Conservation (phyloP, 2,113 vertebrate genomes). For the Sebastes schlegelii region DNA sequence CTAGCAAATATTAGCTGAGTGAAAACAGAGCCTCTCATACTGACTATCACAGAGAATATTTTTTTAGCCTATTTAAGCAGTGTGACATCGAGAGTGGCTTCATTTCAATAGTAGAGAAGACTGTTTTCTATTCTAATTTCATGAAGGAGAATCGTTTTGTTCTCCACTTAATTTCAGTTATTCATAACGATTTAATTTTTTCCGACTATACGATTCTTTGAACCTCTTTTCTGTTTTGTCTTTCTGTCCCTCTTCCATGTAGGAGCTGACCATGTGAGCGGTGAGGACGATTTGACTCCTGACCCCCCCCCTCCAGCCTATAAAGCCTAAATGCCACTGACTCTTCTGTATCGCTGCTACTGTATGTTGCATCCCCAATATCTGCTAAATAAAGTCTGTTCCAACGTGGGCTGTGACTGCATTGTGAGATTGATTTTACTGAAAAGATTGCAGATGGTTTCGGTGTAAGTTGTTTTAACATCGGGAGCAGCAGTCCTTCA, state of each 20-base stretch:
- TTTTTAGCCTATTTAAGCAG: not conserved
- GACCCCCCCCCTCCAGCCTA: constrained; percentile 67
- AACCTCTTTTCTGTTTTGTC: not conserved
- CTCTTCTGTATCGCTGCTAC: constrained; percentile 84
- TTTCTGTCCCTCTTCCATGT: constrained; percentile 6
- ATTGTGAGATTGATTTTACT: constrained; percentile 6
- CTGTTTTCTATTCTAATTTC: not conserved
- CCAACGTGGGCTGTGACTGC: constrained; percentile 59
- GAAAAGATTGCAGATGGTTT: not conserved
- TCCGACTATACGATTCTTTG: not conserved
- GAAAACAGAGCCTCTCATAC: not conserved
- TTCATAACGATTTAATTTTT: not conserved
- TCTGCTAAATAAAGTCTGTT: constrained; percentile 86
- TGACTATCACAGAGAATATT: not conserved
- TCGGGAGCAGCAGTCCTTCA: not conserved
- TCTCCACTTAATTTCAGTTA: not conserved
- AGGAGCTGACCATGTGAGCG: constrained; percentile 88
- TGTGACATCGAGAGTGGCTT: not conserved
- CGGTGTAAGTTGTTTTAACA: not conserved
- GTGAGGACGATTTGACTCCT: constrained; percentile 53
- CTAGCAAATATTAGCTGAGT: not conserved
- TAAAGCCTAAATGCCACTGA: constrained; percentile 75
- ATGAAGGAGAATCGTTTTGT: not conserved
- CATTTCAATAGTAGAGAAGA: not conserved
- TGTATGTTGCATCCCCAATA: constrained; percentile 82